These are phyloP conservation scores for Ornithorhynchus anatinus DNA, from an alignment of 2,113 vertebrate species.

Conservation along the genomic window DNA sequence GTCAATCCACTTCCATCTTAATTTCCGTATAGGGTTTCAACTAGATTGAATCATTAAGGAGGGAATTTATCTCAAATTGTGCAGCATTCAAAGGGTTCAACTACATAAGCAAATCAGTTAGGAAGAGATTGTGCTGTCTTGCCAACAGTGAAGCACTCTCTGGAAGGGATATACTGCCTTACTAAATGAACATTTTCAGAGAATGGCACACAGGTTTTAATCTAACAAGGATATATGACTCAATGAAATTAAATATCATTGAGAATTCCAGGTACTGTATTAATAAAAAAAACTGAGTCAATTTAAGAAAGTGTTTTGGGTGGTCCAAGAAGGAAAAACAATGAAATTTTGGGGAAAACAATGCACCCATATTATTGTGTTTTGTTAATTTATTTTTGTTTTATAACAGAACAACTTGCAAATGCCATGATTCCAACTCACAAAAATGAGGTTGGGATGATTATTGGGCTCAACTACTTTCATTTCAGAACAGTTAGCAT, in stretches of 20 bases:
- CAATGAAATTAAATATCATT: slow-evolving; percentile 4
- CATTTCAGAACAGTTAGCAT: too few relatives aligned
- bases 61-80: neutral
- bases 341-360: neutral
- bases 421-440: too few relatives aligned
- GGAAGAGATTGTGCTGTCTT: slow-evolving; percentile 23
- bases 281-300: neutral
- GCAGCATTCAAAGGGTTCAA: neutral
- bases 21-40: slow-evolving; percentile 20
- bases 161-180: neutral
- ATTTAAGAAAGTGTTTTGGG: neutral
- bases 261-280: neutral
- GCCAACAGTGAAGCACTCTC: slow-evolving; percentile 14
- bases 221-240: slow-evolving; percentile 17
- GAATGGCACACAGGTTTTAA: neutral
- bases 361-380: neutral
- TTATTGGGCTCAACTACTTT: too few relatives aligned
- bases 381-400: neutral
- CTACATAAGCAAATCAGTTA: neutral
- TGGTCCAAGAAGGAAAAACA: neutral
- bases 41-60: neutral
- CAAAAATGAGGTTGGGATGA: too few relatives aligned
- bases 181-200: neutral
- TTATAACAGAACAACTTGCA: too few relatives aligned
- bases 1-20: slow-evolving; percentile 1